These are phyloP conservation scores for Vombatus ursinus DNA, from an alignment of 2,113 vertebrate genomes.

Conservation along the genomic window DNA sequence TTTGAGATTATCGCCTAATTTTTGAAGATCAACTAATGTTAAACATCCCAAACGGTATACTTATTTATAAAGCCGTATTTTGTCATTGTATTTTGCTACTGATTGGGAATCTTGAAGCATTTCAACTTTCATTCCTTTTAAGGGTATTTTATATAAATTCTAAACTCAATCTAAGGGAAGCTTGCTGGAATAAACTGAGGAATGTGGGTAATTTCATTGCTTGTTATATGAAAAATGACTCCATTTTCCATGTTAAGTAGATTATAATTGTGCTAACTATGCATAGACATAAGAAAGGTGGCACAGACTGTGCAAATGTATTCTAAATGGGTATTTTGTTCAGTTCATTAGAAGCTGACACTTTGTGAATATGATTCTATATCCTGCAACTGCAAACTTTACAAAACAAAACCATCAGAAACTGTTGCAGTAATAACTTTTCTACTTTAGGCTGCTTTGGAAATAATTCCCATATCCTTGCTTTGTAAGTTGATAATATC, in stretches of 20 bases:
- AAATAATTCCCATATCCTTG: constrained; percentile 84
- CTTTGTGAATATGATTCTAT: constrained; percentile 79
- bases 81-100: constrained; percentile 75
- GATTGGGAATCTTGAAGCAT: constrained; percentile 72
- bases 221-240: constrained; percentile 79
- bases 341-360: constrained; percentile 80
- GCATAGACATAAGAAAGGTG: constrained; percentile 82
- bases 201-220: constrained; percentile 72
- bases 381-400: constrained; percentile 79
- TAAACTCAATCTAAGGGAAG: constrained; percentile 74
- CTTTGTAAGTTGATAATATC: constrained; percentile 87
- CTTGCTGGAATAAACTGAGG: constrained; percentile 66
- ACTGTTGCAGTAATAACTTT: constrained; percentile 84
- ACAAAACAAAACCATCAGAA: constrained; percentile 77
- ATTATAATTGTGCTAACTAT: constrained; percentile 84
- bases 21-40: constrained; percentile 41
- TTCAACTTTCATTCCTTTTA: constrained; percentile 76
- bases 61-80: constrained; percentile 68
- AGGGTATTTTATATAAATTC: constrained; percentile 69
- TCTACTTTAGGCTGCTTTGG: constrained; percentile 82
- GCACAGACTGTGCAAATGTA: constrained; percentile 77
- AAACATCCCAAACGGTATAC: constrained; percentile 56
- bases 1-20: constrained; percentile 54
- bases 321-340: constrained; percentile 83
- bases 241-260: constrained; percentile 75